Base-by-base conservation (phyloP, 2,888 invertebrate species). In the Dendrolimus houi region DNA sequence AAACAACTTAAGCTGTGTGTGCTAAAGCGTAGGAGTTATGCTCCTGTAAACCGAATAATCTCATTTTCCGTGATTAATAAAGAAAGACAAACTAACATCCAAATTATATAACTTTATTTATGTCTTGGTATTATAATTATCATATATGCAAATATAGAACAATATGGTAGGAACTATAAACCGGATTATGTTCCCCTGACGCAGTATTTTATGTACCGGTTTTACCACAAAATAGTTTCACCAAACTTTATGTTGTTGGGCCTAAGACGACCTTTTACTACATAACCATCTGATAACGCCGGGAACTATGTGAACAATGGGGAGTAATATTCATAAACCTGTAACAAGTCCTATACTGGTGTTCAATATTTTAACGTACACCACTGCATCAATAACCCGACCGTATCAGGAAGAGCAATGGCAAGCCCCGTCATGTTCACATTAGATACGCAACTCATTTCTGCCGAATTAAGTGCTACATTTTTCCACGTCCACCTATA, bases 401-500 rank as follows among this genome's bases (percentile, higher is more conserved):
- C 64, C 63, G 69, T 70, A 66, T 68, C 66, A 73, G 71, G 70
- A 69, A 72, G 66, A 74, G 66, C 68, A 65, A 69, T 68, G 62
- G 56, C 63, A 61, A 65, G 69, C 70, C 64, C 67, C 62, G 64
- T 60, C 70, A 64, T 69, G 74, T 72, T 72, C 73, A 68, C 72
- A 68, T 72, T 69, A 77, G 75, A 83, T 77, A 78, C 80, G 82
- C 79, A 82, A 81, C 84, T 86, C 85, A 85, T 87, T 84, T 78
- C 74, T 67, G 62, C 78, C 74, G 77, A 86, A 87, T 87, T 85
- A 87, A 86, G 87, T 85, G 82, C 78, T 77, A 84, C 86, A 87
- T 87, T 87, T 89, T 87, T 88, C 85, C 80, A 81, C 85, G 87
- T 87, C 87, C 81, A 79, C 81, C 80, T 86, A 82, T 87, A 85